A percentile compares a stretch with the other conserved stretches of the same genome.
Conservation (phyloP, 2,888 invertebrate species). For the Digitonthophagus gazella region DNA sequence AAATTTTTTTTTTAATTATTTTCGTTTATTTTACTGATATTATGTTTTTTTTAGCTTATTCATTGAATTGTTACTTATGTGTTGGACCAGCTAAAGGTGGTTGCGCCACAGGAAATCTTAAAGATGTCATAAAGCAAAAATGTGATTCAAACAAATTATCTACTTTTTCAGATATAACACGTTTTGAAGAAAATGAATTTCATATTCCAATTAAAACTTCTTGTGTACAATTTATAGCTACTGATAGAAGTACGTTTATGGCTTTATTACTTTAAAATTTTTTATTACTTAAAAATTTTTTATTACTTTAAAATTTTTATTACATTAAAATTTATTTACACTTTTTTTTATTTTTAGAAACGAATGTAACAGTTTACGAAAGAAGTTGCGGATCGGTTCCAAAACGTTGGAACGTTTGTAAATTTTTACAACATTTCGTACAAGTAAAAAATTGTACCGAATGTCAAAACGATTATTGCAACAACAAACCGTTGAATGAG, state of each 20-base stretch:
- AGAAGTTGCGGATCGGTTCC: slow-evolving; percentile 4
- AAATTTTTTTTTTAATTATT: not conserved
- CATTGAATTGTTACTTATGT: slow-evolving; percentile 9
- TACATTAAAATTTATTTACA: too few relatives aligned
- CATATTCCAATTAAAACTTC: not conserved
- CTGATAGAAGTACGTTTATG: not conserved
- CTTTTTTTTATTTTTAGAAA: slow-evolving; percentile 1
- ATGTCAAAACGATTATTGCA: slow-evolving; percentile 10
- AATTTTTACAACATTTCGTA: not conserved
- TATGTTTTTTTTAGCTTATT: not conserved
- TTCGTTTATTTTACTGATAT: not conserved
- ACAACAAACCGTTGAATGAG: not conserved
- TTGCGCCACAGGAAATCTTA: slow-evolving; percentile 1
- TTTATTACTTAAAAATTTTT: too few relatives aligned
- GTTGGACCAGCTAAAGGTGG: slow-evolving; percentile 6
- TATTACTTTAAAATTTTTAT: too few relatives aligned
- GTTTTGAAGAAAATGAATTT: not conserved
- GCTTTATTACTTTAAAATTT: too few relatives aligned
- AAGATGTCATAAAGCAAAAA: not conserved
- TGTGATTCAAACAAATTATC: not conserved
- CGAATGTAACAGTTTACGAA: slow-evolving; percentile 1
- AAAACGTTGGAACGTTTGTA: not conserved
- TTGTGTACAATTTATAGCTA: slow-evolving; percentile 3
- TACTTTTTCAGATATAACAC: not conserved
- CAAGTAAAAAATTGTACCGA: not conserved